Percentiles rank a stretch among this genome's conserved stretches.
Evolutionary conservation across 2,888 invertebrate species (phyloP).

Genomic region (Macrophya alboannulata): DNA sequence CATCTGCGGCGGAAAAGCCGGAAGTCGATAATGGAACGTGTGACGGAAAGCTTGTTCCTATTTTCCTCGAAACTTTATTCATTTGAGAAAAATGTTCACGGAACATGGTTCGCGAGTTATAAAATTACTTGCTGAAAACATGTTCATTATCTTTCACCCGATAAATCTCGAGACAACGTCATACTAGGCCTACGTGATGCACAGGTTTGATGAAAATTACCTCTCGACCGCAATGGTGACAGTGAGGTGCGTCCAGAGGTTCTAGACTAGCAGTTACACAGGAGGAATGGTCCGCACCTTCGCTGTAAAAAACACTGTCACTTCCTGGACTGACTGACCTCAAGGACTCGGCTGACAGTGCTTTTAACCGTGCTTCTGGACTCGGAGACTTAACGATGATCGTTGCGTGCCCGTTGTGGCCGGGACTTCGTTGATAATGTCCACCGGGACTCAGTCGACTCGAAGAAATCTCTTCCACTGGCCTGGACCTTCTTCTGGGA

Average conservation of each 20-base stretch:
- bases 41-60: conserved; percentile 20
- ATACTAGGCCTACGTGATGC: background rate
- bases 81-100: conserved; percentile 20
- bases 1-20: conserved; percentile 48
- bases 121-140: background rate
- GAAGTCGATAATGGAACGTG: conserved; percentile 45
- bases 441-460: conserved; percentile 79
- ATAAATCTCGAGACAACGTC: background rate
- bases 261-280: conserved; percentile 68
- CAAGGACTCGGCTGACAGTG: conserved; percentile 92
- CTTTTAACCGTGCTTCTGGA: conserved; percentile 85
- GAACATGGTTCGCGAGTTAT: background rate
- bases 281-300: conserved; percentile 83
- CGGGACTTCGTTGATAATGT: conserved; percentile 80
- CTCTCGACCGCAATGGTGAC: conserved; percentile 92
- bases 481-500: conserved; percentile 84
- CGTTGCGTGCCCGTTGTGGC: conserved; percentile 75
- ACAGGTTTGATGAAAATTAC: conserved; percentile 82
- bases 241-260: conserved; percentile 82
- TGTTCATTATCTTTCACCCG: background rate
- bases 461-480: conserved; percentile 80
- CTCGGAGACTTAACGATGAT: conserved; percentile 76
- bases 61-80: background rate
- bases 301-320: conserved; percentile 95
- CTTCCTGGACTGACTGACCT: conserved; percentile 95